phyloP scores from a whole-genome alignment of 2,888 invertebrate genomes.

The Eremobia ochroleuca region DNA sequence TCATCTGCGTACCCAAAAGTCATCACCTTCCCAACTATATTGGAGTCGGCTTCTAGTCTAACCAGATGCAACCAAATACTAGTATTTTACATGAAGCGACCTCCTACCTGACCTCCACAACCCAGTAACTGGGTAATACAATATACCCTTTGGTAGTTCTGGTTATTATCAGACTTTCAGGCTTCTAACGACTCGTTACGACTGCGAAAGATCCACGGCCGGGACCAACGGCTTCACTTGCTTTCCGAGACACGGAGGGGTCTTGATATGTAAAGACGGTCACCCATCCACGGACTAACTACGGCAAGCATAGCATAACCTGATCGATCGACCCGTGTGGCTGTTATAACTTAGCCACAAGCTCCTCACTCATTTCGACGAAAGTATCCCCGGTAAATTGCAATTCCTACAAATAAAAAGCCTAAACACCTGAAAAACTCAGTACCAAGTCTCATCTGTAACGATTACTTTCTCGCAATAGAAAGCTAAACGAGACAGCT shows the following conservation, averaged over 20 bases:
- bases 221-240: background rate
- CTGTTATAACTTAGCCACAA: background rate
- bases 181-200: background rate
- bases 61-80: background rate
- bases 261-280: background rate
- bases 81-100: background rate
- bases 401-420: conserved; percentile 3
- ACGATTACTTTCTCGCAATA: conserved; percentile 47
- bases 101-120: background rate
- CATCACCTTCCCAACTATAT: background rate
- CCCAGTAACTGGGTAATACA: background rate
- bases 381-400: background rate
- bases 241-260: background rate
- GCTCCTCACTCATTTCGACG: background rate
- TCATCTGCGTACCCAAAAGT: background rate
- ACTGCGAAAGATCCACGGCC: background rate
- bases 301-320: background rate
- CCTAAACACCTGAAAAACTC: background rate
- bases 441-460: conserved; percentile 22
- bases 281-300: background rate
- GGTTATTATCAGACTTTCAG: background rate
- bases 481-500: conserved; percentile 54
- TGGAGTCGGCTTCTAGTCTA: background rate
- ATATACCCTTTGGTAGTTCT: background rate
- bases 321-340: background rate